phyloP scores from a whole-genome alignment of 2,888 invertebrate genomes.

The Trachelus stipa region DNA sequence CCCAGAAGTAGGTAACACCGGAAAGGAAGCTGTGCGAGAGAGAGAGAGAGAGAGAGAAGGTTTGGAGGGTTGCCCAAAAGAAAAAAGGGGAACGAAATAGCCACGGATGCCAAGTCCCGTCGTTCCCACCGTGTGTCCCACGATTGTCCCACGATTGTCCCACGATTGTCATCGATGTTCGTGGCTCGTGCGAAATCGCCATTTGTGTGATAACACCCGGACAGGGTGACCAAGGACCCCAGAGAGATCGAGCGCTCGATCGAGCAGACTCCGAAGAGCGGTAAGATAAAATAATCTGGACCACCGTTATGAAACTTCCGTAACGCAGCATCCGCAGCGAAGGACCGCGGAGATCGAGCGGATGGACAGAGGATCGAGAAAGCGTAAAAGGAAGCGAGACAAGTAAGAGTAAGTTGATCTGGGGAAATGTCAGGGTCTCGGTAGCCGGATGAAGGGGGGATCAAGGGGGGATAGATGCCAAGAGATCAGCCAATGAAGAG shows the following conservation, averaged over 20 bases:
- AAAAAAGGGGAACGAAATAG: conserved; percentile 2
- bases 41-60: conserved; percentile 15
- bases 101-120: background rate
- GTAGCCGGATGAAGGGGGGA: background rate
- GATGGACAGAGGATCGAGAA: background rate
- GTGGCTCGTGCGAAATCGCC: background rate
- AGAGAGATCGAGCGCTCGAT: background rate
- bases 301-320: no score
- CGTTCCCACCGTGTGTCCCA: background rate
- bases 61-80: background rate
- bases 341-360: conserved; percentile 1
- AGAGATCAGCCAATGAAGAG: background rate
- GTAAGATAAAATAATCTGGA: no score
- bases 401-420: background rate
- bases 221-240: background rate
- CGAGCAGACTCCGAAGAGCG: no score
- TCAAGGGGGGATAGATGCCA: background rate
- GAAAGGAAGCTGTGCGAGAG: conserved; percentile 8
- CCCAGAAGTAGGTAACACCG: background rate
- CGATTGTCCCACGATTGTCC: background rate
- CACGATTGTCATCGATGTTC: background rate
- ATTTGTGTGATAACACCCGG: background rate
- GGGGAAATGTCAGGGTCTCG: background rate
- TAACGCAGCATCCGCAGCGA: background rate
- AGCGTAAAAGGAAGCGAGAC: conserved; percentile 10